Base-by-base conservation (phyloP, 2,888 invertebrate genomes). In the Panopea generosa region DNA sequence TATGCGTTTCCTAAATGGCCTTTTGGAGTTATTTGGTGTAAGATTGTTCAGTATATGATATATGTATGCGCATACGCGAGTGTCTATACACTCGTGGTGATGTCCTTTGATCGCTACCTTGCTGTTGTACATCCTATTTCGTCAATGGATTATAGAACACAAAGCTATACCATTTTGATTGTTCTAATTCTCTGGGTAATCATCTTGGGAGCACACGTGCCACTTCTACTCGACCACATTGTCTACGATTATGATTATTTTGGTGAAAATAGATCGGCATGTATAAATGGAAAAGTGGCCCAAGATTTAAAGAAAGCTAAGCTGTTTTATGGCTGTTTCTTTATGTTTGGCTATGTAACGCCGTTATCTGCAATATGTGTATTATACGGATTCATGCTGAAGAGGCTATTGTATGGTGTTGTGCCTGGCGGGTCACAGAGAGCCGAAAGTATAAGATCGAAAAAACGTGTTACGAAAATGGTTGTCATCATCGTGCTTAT, bases 41-140 rank as follows among this genome's bases (percentile, higher is more conserved):
- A 96, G 93, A 95, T 96, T 24, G 96, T 97, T 14, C 97, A 98
- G 92, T 98, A 98, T 91, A 95, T 97, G 91, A 96, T 97, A 83
- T 96, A 97, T 72, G 97, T 97, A 45, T 97, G 97, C 26, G 98
- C 97, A 29, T 98, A 97, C 91, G 97, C 97, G 67, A 97, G 97
- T 87, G 97, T 98, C 4, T 98, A 98, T 93, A 98, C 98, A 0
- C 94, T 98, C 56, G 97, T 98, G 0, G 94, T 98, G 79, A 98
- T 98, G 98, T 97, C 97, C 6, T 93, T 98, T 69, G 98, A 98
- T 93, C 91, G 95, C 82, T 98, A 97, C 91, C 94, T 98, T 92
- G 98, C 98, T 33, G 98, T 98, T 1, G 98, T 98, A 1, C 97
- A 97, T 92, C 98, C 98, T 2, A 96, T 98, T 83, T 95, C 96